Percentiles rank a stretch among this genome's conserved stretches.
These are phyloP conservation scores for Sebastes matsubarae DNA, from an alignment of 2,797 vertebrate species.

Conservation along the genomic window DNA sequence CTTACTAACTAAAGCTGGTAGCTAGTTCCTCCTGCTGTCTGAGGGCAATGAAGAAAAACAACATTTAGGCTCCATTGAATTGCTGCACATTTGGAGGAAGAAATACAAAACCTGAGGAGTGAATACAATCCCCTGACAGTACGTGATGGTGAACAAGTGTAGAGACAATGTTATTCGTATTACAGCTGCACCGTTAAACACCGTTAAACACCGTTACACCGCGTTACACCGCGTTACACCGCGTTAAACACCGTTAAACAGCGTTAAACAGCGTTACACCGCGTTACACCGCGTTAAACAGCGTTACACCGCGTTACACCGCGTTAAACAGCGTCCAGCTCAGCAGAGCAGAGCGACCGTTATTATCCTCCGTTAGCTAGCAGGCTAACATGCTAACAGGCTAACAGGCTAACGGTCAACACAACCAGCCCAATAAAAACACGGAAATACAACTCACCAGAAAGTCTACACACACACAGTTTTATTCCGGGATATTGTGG, in stretches of 20 bases:
- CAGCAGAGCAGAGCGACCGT: slow-evolving; percentile 15
- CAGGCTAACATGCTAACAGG: slow-evolving; percentile 52
- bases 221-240: accelerated
- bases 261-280: accelerated
- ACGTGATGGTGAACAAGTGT: not conserved
- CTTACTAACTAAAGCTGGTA: not conserved
- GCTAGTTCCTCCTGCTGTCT: not conserved
- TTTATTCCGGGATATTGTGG: not conserved
- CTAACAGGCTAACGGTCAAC: slow-evolving; percentile 54
- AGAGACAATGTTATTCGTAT: not conserved
- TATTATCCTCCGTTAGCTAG: slow-evolving; percentile 27
- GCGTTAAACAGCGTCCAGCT: accelerated
- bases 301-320: accelerated
- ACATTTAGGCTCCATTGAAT: not conserved
- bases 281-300: not conserved
- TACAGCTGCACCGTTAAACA: not conserved
- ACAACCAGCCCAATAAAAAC: not conserved
- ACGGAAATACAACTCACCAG: slow-evolving; percentile 51
- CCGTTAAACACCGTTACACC: too few relatives aligned
- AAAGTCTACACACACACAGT: slow-evolving; percentile 19
- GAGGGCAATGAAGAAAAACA: not conserved
- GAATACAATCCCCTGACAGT: accelerated
- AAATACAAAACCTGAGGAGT: accelerated
- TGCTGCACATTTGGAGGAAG: too few relatives aligned
- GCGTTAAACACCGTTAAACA: too few relatives aligned